Evolutionary conservation across 2,888 invertebrate species (phyloP).

Genomic region (Stenoptilia bipunctidactyla): DNA sequence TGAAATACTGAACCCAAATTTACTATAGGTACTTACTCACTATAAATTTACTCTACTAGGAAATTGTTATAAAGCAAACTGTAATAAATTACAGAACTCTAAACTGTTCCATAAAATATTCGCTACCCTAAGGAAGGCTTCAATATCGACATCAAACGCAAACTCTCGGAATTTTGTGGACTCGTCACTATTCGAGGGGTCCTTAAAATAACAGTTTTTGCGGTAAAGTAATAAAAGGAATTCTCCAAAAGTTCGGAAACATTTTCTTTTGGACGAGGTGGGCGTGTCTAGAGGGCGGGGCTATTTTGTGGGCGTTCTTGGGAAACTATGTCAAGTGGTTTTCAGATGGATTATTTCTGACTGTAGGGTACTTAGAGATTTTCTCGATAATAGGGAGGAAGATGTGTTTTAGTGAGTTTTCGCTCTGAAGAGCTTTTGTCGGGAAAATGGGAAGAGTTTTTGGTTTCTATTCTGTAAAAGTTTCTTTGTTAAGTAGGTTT

Average conservation of each 20-base stretch:
- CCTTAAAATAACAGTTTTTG: slow-evolving; percentile 2
- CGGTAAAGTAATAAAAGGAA: slow-evolving; percentile 6
- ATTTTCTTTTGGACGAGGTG: slow-evolving; percentile 4
- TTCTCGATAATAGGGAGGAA: background rate
- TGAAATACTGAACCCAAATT: too few species aligned
- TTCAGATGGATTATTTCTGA: slow-evolving; percentile 16
- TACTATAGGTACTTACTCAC: too few species aligned
- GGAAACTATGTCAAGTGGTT: slow-evolving; percentile 46
- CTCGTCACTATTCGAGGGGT: background rate
- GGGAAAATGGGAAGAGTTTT: too few species aligned
- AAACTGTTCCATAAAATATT: background rate
- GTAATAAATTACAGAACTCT: background rate
- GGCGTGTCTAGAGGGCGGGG: slow-evolving; percentile 24
- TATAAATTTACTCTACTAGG: too few species aligned
- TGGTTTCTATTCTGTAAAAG: too few species aligned
- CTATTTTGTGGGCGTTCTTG: slow-evolving; percentile 26
- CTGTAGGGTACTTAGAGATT: slow-evolving; percentile 7
- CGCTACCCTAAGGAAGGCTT: too few species aligned
- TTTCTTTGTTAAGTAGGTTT: too few species aligned
- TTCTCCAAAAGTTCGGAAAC: background rate
- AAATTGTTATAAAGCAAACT: too few species aligned
- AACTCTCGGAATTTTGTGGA: background rate
- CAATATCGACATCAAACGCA: background rate
- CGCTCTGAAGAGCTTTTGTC: background rate
- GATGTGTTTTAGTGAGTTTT: background rate